Evolutionary conservation across 2,113 vertebrate species (phyloP), one percentile per base, ranked within the genome.

Genomic region (Syngnathus typhle): DNA sequence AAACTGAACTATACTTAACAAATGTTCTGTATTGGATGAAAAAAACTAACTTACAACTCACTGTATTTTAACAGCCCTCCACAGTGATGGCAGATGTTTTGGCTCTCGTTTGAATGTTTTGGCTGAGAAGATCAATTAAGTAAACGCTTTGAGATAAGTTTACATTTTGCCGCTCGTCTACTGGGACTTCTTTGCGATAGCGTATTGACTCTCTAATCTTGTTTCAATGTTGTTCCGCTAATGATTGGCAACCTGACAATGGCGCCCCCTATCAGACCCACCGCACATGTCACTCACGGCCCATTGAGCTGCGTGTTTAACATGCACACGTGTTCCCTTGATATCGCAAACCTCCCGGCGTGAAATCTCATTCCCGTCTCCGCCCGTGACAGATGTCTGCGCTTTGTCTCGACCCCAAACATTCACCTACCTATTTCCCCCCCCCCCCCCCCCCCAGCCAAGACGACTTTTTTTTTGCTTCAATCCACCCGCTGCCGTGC

Each of bases 361-460:
- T 51, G 58, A 77, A 76, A 68, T 76, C 79, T 84, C 84, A 81
- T 84, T 87, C 61, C 63, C 56, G 73, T 72, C 79, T 39, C 78
- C 58, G 68, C 67, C 73, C 51, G 64, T 84, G 86, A 87, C 86
- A 88, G 82, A 86, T 89, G 86, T 86, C 87, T 75, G 73, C 78
- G 77, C 75, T 84, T 77, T 76, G 74, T 77, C 69, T 47, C 70
- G 56, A 89, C 82, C 86, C 79, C 74, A 70, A 79, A 84, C 81
- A 80, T 59, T 65, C 79, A 74, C 74, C 73, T 67, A 9, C 10
- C 41, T 43, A 4, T 11, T 13, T 2, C 41, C 41, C 11, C 41
- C 2, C 43, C 43, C 3, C 3, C 43, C 72, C 72, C 47, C 19
- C 49, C 18, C 5, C 8, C 5, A 1, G 6, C 7, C 49, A 15